Evolutionary conservation across 2,888 invertebrate species (phyloP).

Genomic region (Teleogryllus oceanicus): DNA sequence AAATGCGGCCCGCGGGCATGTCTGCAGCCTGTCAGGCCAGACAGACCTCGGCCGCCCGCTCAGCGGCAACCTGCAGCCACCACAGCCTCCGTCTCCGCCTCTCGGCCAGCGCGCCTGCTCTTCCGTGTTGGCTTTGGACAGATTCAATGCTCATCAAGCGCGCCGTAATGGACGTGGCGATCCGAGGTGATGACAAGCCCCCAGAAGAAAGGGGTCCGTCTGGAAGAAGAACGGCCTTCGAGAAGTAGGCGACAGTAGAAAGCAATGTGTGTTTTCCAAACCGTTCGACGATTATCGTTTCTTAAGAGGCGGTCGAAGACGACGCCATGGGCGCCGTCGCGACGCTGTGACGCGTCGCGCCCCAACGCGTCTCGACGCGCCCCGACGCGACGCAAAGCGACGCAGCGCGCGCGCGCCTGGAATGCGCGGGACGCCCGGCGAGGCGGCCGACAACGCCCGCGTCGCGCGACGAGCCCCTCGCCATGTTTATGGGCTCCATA

Average conservation of each 20-base stretch:
- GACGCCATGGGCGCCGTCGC: neutral
- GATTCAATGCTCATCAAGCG: neutral
- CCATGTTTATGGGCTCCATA: no score
- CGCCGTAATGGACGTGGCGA: neutral
- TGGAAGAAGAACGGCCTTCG: neutral
- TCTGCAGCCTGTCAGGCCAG: neutral
- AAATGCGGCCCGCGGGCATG: neutral
- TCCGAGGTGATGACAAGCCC: neutral
- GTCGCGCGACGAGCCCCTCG: no score
- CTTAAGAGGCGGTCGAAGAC: neutral
- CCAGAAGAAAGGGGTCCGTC: neutral
- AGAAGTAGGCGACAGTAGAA: constrained; percentile 3
- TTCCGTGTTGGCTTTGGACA: neutral
- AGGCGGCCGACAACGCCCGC: no score
- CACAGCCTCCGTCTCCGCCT: neutral
- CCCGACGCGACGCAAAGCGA: no score
- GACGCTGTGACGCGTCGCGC: no score
- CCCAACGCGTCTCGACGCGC: no score
- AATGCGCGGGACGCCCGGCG: no score
- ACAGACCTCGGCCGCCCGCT: no score
- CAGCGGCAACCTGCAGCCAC: no score
- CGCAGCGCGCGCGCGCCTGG: no score
- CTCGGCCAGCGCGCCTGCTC: neutral
- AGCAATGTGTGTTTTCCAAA: neutral
- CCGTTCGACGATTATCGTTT: constrained; percentile 10